phyloP scores from a whole-genome alignment of 2,888 invertebrate genomes.

The Trypoxylon attenuatum region DNA sequence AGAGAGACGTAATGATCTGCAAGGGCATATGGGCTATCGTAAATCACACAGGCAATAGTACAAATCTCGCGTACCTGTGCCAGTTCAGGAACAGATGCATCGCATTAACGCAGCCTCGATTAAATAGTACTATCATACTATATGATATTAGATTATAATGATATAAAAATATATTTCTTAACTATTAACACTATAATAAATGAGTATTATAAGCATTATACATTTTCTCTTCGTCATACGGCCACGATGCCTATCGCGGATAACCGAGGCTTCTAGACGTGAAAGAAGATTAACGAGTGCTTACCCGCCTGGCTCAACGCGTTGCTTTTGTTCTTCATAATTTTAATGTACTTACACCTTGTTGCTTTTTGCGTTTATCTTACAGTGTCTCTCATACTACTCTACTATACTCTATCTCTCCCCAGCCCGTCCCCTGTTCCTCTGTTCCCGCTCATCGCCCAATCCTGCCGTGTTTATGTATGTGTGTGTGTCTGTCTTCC shows the following conservation, averaged over 20 bases:
- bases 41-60: constrained; percentile 27
- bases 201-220: constrained; percentile 74
- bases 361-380: constrained; percentile 8
- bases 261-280: constrained; percentile 72
- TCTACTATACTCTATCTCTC: background rate
- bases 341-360: constrained; percentile 12
- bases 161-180: constrained; percentile 75
- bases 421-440: background rate
- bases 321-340: constrained; percentile 17
- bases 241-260: constrained; percentile 74
- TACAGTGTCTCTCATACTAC: background rate
- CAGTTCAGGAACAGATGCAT: constrained; percentile 54
- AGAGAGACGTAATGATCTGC: background rate
- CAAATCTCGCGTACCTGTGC: constrained; percentile 34
- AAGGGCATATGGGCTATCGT: background rate
- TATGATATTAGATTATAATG: constrained; percentile 67
- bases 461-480: constrained; percentile 11
- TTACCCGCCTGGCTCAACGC: constrained; percentile 42
- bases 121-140: constrained; percentile 67
- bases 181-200: constrained; percentile 74
- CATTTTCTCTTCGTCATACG: constrained; percentile 53
- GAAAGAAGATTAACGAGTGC: constrained; percentile 50
- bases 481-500: background rate
- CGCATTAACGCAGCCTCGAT: constrained; percentile 55
- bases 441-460: background rate